These are phyloP conservation scores for Drosophila tanythrix DNA, from an alignment of 2,888 invertebrate species.

Conservation along the genomic window DNA sequence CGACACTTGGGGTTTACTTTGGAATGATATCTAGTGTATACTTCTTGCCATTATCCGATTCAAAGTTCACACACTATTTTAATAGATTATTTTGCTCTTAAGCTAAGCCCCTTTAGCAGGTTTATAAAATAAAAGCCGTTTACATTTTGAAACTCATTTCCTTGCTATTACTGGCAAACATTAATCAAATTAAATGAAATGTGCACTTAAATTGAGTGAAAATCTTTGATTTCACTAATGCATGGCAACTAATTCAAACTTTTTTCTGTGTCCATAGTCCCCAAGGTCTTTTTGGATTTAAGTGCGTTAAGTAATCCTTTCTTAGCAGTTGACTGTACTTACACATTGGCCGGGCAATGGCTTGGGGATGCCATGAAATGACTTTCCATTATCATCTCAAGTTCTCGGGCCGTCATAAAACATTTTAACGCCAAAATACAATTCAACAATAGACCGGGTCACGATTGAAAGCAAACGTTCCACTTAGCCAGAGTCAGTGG, in stretches of 20 bases:
- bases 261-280: not conserved
- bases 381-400: slow-evolving; percentile 64
- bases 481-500: slow-evolving; percentile 22
- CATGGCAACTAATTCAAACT: not conserved
- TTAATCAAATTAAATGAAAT: not conserved
- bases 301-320: slow-evolving; percentile 46
- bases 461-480: slow-evolving; percentile 29
- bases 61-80: not conserved
- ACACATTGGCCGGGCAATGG: slow-evolving; percentile 27
- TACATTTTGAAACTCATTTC: not conserved
- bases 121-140: not conserved
- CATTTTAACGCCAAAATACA: slow-evolving; percentile 58
- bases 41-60: not conserved
- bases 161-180: not conserved
- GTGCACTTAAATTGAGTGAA: not conserved
- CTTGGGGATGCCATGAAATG: slow-evolving; percentile 39
- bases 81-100: not conserved
- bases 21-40: not conserved
- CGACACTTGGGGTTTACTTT: not conserved
- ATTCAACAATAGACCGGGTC: slow-evolving; percentile 47
- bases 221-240: slow-evolving; percentile 1
- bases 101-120: not conserved
- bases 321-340: slow-evolving; percentile 21
- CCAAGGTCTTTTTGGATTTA: slow-evolving; percentile 1
- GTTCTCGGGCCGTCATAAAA: slow-evolving; percentile 56